Conservation (phyloP, 2,888 invertebrate genomes). For the Diarsia dahlii region DNA sequence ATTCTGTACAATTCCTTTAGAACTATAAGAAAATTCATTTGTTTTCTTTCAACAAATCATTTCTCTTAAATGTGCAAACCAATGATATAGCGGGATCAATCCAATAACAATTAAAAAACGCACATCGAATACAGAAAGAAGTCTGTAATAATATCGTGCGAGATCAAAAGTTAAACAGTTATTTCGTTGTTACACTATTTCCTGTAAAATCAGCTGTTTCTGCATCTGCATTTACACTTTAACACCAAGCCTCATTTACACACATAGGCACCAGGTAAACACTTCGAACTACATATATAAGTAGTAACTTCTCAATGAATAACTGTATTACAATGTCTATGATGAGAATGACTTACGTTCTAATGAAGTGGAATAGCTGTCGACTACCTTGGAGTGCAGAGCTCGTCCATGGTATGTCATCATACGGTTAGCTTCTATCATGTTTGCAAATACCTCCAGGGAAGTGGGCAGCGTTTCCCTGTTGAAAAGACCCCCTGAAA, state of each 20-base stretch:
- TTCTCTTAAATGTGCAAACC: no score
- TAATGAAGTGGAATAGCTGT: slow-evolving; percentile 84
- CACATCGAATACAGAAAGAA: background rate
- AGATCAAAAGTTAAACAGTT: background rate
- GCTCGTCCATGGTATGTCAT: slow-evolving; percentile 77
- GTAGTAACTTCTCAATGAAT: background rate
- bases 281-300: background rate
- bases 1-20: no score
- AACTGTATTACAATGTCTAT: background rate
- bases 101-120: background rate
- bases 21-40: background rate
- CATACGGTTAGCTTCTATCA: slow-evolving; percentile 71
- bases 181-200: background rate
- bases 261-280: background rate
- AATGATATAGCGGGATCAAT: background rate
- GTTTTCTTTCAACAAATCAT: no score
- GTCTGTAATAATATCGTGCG: background rate
- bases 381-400: slow-evolving; percentile 75
- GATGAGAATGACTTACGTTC: slow-evolving; percentile 76
- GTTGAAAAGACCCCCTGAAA: slow-evolving; percentile 89
- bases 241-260: background rate
- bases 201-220: background rate
- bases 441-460: slow-evolving; percentile 76
- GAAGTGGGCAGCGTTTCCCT: slow-evolving; percentile 74
- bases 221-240: background rate